phyloP scores from a whole-genome alignment of 2,113 vertebrate genomes.

The Chloebia gouldiae region DNA sequence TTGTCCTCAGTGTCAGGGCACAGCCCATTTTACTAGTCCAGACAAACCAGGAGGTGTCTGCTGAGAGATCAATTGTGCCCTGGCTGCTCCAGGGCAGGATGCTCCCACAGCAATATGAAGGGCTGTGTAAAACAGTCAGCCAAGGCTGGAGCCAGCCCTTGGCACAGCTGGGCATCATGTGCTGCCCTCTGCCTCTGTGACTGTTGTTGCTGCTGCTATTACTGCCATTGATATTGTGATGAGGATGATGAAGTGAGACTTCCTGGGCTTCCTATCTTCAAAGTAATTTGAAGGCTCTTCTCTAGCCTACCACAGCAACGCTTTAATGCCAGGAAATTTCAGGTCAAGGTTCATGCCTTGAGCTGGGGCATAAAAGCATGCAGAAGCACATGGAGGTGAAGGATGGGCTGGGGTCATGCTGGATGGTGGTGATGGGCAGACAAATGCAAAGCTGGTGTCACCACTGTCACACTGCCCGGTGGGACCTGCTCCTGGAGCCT shows the following conservation, averaged over 20 bases:
- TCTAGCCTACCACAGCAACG: background rate
- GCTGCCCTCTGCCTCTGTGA: background rate
- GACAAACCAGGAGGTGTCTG: background rate
- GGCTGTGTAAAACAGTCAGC: background rate
- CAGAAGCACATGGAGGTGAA: background rate
- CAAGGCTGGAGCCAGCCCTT: background rate
- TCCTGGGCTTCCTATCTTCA: background rate
- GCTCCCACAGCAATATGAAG: background rate
- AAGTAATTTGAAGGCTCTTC: background rate
- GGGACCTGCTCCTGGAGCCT: background rate
- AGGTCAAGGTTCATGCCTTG: background rate
- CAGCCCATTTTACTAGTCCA: background rate
- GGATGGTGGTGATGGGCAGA: background rate
- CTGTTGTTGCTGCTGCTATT: background rate
- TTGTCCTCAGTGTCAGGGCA: background rate
- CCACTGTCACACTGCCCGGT: fast-evolving
- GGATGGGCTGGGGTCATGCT: background rate
- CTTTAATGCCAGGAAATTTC: background rate
- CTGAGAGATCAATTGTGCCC: background rate
- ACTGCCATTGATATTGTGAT: background rate
- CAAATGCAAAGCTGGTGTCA: background rate
- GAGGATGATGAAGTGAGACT: background rate
- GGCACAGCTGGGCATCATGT: background rate
- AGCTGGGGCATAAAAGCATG: background rate
- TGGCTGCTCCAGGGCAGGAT: background rate